Conservation (phyloP, 2,113 vertebrate species). For the Melanocharis versteri region DNA sequence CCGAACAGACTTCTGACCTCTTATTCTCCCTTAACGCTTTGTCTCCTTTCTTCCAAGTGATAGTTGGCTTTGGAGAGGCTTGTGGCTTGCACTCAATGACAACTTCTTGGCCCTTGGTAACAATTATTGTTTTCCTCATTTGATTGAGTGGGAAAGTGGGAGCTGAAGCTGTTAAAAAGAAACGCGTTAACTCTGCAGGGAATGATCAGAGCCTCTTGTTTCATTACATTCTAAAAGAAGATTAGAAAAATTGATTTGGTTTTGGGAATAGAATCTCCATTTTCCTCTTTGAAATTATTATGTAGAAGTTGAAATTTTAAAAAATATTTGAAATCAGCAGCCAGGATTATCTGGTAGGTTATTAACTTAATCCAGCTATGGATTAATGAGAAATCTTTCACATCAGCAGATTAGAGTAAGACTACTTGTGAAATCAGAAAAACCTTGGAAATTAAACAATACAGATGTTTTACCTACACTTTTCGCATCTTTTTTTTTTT, state of each 20-base stretch:
- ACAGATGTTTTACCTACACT: background rate
- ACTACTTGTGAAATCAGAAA: background rate
- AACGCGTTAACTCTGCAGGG: background rate
- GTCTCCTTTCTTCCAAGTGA: constrained; percentile 91
- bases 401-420: background rate
- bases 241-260: background rate
- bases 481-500: background rate
- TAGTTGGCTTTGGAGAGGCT: constrained; percentile 89
- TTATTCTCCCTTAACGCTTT: constrained; percentile 80
- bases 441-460: background rate
- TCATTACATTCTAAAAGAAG: background rate
- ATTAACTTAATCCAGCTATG: background rate
- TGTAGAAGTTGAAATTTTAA: background rate
- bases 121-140: constrained; percentile 79
- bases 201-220: background rate
- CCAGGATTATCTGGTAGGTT: background rate
- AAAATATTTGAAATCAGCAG: background rate
- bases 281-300: background rate
- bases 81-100: constrained; percentile 87
- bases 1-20: constrained; percentile 78
- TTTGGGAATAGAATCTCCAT: background rate
- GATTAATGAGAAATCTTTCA: background rate
- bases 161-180: constrained; percentile 82
- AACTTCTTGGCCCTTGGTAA: constrained; percentile 86
- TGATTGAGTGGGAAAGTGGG: constrained; percentile 83